phyloP scores from a whole-genome alignment of 1,140 invertebrate species.

The Lethrus apterus region DNA sequence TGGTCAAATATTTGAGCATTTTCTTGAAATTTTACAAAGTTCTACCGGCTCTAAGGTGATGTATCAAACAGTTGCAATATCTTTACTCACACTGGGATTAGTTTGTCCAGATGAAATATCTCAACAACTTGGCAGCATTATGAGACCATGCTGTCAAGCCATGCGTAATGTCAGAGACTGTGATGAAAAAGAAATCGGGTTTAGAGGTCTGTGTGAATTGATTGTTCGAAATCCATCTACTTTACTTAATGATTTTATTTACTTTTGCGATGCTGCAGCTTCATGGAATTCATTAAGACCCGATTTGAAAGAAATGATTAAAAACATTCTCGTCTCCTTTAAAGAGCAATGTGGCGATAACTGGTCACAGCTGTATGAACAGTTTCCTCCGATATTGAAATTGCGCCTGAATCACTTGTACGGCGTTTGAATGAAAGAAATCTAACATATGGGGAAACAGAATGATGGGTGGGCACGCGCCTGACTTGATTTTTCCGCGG shows the following conservation, averaged over 20 bases:
- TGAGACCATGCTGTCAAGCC: slow-evolving; percentile 96
- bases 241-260: slow-evolving; percentile 35
- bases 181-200: slow-evolving; percentile 98
- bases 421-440: slow-evolving; percentile 29
- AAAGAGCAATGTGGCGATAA: slow-evolving; percentile 32
- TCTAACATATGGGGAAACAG: slow-evolving; percentile 29
- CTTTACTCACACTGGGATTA: slow-evolving; percentile 99
- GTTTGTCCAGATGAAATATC: slow-evolving; percentile 98
- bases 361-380: slow-evolving; percentile 33
- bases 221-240: slow-evolving; percentile 33
- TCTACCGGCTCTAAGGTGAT: slow-evolving; percentile 27
- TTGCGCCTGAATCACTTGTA: slow-evolving; percentile 33
- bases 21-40: slow-evolving; percentile 19
- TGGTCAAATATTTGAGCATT: slow-evolving; percentile 29
- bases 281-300: slow-evolving; percentile 34
- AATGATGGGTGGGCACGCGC: slow-evolving; percentile 34
- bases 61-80: slow-evolving; percentile 73
- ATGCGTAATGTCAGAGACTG: slow-evolving; percentile 97
- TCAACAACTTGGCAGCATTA: slow-evolving; percentile 96
- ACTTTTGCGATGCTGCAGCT: slow-evolving; percentile 39
- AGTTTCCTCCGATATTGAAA: slow-evolving; percentile 36
- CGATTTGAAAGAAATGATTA: slow-evolving; percentile 35
- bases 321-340: slow-evolving; percentile 31
- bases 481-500: slow-evolving; percentile 30
- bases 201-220: slow-evolving; percentile 89